phyloP scores from a whole-genome alignment of 2,888 invertebrate species.

The Synanthedon tipuliformis region DNA sequence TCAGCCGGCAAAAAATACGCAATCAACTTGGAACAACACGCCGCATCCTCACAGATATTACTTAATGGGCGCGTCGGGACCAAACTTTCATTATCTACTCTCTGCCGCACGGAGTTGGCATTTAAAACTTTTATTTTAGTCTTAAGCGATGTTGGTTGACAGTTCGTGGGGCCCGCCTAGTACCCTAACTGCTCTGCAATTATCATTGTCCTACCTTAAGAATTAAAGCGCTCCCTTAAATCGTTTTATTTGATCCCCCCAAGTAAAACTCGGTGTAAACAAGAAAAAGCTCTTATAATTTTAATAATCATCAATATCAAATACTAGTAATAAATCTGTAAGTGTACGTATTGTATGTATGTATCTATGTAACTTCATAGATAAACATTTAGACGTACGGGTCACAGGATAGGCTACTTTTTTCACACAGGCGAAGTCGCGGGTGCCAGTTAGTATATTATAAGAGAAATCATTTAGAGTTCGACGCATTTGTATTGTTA shows the following conservation, averaged over 20 bases:
- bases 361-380: too few relatives aligned
- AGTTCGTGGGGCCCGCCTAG: constrained; percentile 9
- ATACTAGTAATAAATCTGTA: too few relatives aligned
- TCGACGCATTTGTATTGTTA: too few relatives aligned
- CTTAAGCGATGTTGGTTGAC: constrained; percentile 20
- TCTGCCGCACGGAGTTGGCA: constrained; percentile 16
- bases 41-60: constrained; percentile 23
- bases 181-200: constrained; percentile 9
- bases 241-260: constrained; percentile 3
- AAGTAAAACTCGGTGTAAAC: constrained; percentile 4
- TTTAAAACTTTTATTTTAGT: constrained; percentile 38
- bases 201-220: constrained; percentile 6
- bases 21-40: constrained; percentile 1
- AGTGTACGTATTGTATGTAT: too few relatives aligned
- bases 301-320: too few relatives aligned
- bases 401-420: too few relatives aligned
- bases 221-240: constrained; percentile 3
- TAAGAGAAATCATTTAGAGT: too few relatives aligned
- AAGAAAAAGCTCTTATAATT: background rate
- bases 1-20: too few relatives aligned
- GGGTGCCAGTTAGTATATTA: too few relatives aligned
- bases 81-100: constrained; percentile 40
- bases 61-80: constrained; percentile 22
- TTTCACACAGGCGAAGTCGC: too few relatives aligned
- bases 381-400: too few relatives aligned